Base-by-base conservation (phyloP, 2,888 invertebrate genomes). In the Machimus rusticus region DNA sequence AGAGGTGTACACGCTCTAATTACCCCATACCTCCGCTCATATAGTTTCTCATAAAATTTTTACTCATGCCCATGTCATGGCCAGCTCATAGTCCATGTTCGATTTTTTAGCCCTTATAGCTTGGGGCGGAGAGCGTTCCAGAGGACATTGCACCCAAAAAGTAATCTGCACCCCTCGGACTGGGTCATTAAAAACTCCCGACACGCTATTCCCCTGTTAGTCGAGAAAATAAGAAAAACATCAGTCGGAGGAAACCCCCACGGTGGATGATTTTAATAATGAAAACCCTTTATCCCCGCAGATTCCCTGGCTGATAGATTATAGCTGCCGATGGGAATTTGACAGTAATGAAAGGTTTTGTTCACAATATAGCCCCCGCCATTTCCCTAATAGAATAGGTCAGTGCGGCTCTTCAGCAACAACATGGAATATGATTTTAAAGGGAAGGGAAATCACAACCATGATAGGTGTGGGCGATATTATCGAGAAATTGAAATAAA, bases 131-230 rank as follows among this genome's bases (percentile, higher is more conserved):
- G n/a, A 76, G 28, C 2, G 9, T 28, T 51, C 31, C 14, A 55
- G 51, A 79, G 79, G n/a, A 16, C 51, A 31, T 28, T 79, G 79
- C 79, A 79, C 79, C 79, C 28, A 79, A 43, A 46, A 79, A 51
- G 31, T 51, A 79, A 79, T 51, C n/a, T 51, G 51, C 43, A 55
- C 79, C 79, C 79, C 9, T 51, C 31, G 79, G 79, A 51, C 46
- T 79, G 51, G 79, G 79, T 79, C 79, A 79, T 79, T 79, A 79
- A 79, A 79, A 39, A 55, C 31, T n/a, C 79, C 23, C 31, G 51
- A 51, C 79, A 79, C 79, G 79, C 79, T 79, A 79, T 79, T 79
- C 31, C 79, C 23, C 16, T 79, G 51, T 79, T 79, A 79, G 55
- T 14, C 39, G 51, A 28, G 51, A 51, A 79, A 79, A 51, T 66